Evolutionary conservation across 2,888 invertebrate species (phyloP), one percentile per base, ranked within the genome.

Genomic region (Barypeithes pellucidus): DNA sequence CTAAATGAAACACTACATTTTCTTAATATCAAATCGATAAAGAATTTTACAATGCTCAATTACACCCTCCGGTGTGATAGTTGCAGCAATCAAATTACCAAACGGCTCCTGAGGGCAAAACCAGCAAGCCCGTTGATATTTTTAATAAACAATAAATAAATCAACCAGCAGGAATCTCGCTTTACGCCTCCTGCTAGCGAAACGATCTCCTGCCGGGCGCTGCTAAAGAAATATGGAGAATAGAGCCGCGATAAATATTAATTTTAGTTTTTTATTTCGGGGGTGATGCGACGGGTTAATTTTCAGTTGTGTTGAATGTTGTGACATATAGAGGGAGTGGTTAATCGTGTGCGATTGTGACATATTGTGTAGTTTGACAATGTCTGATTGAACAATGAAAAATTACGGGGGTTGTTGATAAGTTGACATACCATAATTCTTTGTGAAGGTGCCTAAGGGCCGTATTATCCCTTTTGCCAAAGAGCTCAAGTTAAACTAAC

Each of bases 211-310:
- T 50, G 61, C 52, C 14, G 60, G n/a, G 68, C 20, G 66, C 24
- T 41, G 9, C 45, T n/a, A 24, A 24, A 41, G 43, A 24, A 61
- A 61, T 61, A 43, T 61, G 14, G 39, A 60, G 60, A 60, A 41
- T 22, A n/a, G 43, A 22, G 60, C 14, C 14, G 65, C 2, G 39
- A 73, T 73, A 73, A 75, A 72, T 74, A 80, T 72, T 76, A 78
- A 69, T 73, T 72, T 60, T 8, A 39, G 47, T 67, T 69, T 70
- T 73, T 65, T 69, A 63, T 59, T 77, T 78, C 73, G 78, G 79
- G 82, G 81, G 80, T 80, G 79, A 82, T 60, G 41, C 60, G 59
- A 66, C 81, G 81, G 81, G 83, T 84, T 83, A 83, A 83, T 82
- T 82, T 78, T 67, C 76, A 63, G 79, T 81, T 81, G 79, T 81